Base-by-base conservation (phyloP, 2,797 vertebrate species). In the Sebastes umbrosus region DNA sequence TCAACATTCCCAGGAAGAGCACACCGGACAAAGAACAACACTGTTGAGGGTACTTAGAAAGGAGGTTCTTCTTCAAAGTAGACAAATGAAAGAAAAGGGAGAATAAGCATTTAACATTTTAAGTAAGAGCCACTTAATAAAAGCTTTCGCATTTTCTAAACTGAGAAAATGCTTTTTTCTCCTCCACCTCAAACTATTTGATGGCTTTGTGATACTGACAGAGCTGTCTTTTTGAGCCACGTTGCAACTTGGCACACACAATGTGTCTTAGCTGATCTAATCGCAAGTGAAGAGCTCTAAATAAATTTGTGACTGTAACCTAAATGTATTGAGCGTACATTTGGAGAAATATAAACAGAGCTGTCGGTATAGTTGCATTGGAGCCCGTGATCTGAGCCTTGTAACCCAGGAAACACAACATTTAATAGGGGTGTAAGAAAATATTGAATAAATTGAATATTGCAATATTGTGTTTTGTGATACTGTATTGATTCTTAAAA, bases 1-100 rank as follows among this genome's bases (percentile, higher is more conserved):
- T 88, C 90, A 91, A 86, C 85, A 88, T 79, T 87, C 55, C 60
- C 70, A 52, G 65, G 50, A 84, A 79, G 77, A 86, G 81, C 74
- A 75, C 34, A 34, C 2, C 71, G 87, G 85, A 87, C 73, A 93
- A 90, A 89, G 85, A 52, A 25, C 75, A 72, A 82, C 43, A 64
- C 66, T 58, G 63, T 24, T 34, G 62, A 81, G 27, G 75, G 71
- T 74, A 60, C 81, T 89, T 77, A 63, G 59, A 84, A 84, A 72
- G 25, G 43, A 60, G 58, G 31, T 24, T 76, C 39, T 80, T 81
- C 66, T 75, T 84, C 71, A 87, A 87, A 85, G 64, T 43, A 72
- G 67, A 83, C 68, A 86, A 80, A 84, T 69, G 31, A 63, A 83
- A 55, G 62, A 66, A 75, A 66, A 60, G 20, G 16, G 27, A 71